A percentile compares a stretch with the other conserved stretches of the same genome.
Evolutionary conservation across 2,113 vertebrate genomes (phyloP).

Genomic region (Xerus inauris): DNA sequence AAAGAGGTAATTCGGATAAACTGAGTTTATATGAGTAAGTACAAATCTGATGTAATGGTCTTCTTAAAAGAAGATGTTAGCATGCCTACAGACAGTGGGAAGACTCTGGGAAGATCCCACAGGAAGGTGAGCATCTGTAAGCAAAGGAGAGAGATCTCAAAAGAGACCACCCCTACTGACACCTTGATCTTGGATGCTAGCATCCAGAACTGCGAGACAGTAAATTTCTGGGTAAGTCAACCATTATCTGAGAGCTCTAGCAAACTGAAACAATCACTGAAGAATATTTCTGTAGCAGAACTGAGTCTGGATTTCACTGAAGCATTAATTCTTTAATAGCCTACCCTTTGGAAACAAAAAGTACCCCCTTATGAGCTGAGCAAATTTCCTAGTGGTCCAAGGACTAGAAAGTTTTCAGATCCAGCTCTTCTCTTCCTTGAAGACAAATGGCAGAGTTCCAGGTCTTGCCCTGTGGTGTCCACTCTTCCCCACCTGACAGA

Average conservation of each 20-base stretch:
- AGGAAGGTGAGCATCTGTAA: neutral
- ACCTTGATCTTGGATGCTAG: neutral
- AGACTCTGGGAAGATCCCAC: neutral
- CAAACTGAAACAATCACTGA: neutral
- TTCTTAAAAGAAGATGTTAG: neutral
- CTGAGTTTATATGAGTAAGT: neutral
- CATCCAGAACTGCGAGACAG: neutral
- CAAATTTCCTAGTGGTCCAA: neutral
- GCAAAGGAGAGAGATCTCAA: neutral
- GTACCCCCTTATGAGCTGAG: neutral
- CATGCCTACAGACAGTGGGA: neutral
- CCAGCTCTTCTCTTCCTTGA: neutral
- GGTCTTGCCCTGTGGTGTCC: neutral
- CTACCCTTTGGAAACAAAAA: neutral
- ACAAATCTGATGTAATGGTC: neutral
- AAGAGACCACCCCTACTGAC: neutral
- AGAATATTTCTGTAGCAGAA: neutral
- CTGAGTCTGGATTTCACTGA: neutral
- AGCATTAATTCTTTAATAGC: neutral
- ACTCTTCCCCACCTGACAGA: neutral
- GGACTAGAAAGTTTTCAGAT: neutral
- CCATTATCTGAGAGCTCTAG: no score
- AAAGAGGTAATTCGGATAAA: neutral
- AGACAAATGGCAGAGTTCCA: neutral
- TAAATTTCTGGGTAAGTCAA: neutral